Percentiles rank a stretch among this genome's conserved stretches.
phyloP scores from a whole-genome alignment of 2,113 vertebrate genomes.

The Dryoscopus gambensis region DNA sequence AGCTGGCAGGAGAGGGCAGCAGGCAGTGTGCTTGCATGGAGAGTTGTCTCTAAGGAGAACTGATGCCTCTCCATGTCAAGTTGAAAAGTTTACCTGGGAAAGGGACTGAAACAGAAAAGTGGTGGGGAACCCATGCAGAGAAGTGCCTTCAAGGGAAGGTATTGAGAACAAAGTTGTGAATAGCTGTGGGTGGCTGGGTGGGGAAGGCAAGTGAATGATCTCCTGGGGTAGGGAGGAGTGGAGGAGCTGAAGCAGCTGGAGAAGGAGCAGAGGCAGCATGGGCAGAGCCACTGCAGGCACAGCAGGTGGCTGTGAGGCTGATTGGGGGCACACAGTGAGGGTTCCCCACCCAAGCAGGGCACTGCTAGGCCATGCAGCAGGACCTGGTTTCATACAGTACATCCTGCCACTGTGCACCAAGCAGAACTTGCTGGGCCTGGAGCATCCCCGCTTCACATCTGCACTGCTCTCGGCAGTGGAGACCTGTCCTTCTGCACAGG shows the following conservation, averaged over 20 bases:
- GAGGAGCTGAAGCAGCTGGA: not conserved
- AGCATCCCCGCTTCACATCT: not conserved
- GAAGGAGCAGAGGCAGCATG: not conserved
- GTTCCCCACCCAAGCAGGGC: not conserved
- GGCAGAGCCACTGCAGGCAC: not conserved
- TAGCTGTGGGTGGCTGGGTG: not conserved
- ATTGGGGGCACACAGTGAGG: not conserved
- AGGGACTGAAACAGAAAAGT: not conserved
- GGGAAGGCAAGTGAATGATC: not conserved
- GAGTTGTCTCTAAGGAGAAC: not conserved
- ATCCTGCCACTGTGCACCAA: not conserved
- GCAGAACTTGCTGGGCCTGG: not conserved
- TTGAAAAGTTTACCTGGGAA: not conserved
- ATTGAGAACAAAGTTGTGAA: not conserved
- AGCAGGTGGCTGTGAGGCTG: not conserved
- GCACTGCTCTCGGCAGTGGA: rapidly evolving
- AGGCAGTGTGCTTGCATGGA: not conserved
- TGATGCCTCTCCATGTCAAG: not conserved
- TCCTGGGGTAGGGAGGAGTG: not conserved
- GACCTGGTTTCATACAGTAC: rapidly evolving
- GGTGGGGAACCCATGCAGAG: not conserved
- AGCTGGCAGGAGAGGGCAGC: not conserved
- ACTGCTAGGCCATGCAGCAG: not conserved
- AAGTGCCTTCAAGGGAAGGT: not conserved
- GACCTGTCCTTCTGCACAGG: not conserved